Conservation (phyloP, 2,797 vertebrate genomes). For the Chelon labrosus region DNA sequence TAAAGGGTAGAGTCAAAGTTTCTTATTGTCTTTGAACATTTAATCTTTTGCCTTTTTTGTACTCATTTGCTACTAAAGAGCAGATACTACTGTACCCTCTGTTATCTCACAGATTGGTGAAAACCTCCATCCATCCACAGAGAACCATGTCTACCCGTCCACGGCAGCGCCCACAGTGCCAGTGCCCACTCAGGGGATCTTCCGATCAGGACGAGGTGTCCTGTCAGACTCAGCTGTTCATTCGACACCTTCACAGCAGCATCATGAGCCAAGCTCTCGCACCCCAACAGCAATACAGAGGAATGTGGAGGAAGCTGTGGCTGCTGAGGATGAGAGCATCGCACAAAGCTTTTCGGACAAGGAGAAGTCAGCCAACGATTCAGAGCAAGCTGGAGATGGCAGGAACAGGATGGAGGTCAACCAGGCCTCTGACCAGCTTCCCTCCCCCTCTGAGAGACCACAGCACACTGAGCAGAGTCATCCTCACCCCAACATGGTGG, state of each 20-base stretch:
- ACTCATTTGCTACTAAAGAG: no score
- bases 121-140: background rate
- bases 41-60: no score
- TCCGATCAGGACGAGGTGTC: conserved; percentile 26
- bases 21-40: no score
- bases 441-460: background rate
- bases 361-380: background rate
- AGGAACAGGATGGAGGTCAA: background rate
- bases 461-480: conserved; percentile 5
- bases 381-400: background rate
- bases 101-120: conserved; percentile 31
- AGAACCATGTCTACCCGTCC: conserved; percentile 10
- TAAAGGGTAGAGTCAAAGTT: no score
- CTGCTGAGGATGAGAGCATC: background rate
- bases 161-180: background rate
- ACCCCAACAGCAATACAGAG: background rate
- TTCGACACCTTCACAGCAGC: background rate
- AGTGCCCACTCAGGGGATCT: conserved; percentile 13
- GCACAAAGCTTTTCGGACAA: background rate
- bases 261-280: background rate
- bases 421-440: background rate
- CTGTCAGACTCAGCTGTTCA: background rate
- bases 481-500: conserved; percentile 47
- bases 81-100: background rate
- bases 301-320: background rate